Percentiles rank a stretch among this genome's conserved stretches.
Evolutionary conservation across 2,797 vertebrate genomes (phyloP).

Genomic region (Intellagama lesueurii): DNA sequence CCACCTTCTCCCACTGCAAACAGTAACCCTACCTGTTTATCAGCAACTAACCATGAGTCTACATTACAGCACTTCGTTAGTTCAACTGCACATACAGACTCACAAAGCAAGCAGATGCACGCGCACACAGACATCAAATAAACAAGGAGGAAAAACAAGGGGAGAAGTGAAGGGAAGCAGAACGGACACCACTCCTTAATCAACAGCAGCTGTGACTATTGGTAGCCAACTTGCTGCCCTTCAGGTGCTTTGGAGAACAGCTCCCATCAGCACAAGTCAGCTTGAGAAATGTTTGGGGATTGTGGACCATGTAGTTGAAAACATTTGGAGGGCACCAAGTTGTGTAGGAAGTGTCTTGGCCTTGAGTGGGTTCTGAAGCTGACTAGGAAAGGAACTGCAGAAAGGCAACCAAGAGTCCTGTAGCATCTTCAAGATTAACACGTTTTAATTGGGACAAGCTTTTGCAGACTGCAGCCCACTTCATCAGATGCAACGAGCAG

Average conservation of each 20-base stretch:
- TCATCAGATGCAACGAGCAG: no score
- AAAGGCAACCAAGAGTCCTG: no score
- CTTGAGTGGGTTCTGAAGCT: not conserved
- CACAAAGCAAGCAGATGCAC: no score
- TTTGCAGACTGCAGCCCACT: no score
- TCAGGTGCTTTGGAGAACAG: not conserved
- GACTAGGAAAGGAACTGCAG: not conserved
- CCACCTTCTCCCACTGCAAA: not conserved
- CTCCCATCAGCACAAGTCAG: not conserved
- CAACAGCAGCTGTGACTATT: not conserved
- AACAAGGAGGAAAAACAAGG: not conserved
- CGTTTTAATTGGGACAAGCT: no score
- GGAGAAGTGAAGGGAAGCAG: not conserved
- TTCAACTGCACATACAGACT: not conserved
- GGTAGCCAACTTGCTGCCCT: not conserved
- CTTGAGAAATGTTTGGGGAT: not conserved
- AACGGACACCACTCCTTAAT: not conserved
- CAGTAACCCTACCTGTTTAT: not conserved
- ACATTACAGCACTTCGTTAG: not conserved
- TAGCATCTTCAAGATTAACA: no score
- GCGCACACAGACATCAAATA: not conserved
- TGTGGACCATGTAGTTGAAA: not conserved
- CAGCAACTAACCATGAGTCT: not conserved
- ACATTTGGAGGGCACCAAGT: not conserved
- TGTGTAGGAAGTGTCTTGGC: not conserved